Evolutionary conservation across 1,140 invertebrate species (phyloP).

Genomic region (Hyles vespertilio): DNA sequence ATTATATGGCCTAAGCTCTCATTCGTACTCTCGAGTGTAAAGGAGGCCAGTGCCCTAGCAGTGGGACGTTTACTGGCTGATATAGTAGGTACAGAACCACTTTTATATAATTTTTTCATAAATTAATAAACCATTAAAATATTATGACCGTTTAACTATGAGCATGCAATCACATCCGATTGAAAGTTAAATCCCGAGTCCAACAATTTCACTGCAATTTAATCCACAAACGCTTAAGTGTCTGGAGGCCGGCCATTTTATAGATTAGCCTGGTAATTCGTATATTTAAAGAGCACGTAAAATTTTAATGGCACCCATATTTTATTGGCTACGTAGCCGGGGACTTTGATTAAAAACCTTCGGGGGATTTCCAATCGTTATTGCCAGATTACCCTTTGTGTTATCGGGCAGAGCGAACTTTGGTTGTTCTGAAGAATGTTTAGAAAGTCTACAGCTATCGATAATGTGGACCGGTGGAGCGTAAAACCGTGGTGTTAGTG

Average conservation of each 20-base stretch:
- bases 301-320: conserved; percentile 31
- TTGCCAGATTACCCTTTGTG: conserved; percentile 10
- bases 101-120: too few relatives aligned
- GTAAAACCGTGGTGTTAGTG: too few relatives aligned
- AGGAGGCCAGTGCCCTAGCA: too few relatives aligned
- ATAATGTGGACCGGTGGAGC: too few relatives aligned
- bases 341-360: conserved; percentile 24
- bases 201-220: conserved; percentile 4
- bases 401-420: not conserved
- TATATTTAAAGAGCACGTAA: conserved; percentile 24
- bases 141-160: not conserved
- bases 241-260: conserved; percentile 11
- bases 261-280: conserved; percentile 16
- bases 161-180: not conserved
- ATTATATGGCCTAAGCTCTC: too few relatives aligned
- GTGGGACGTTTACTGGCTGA: too few relatives aligned
- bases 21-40: too few relatives aligned
- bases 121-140: too few relatives aligned
- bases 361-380: conserved; percentile 18
- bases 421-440: not conserved
- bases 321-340: conserved; percentile 19
- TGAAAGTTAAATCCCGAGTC: conserved; percentile 1
- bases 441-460: too few relatives aligned
- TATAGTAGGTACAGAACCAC: too few relatives aligned
- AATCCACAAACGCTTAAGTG: conserved; percentile 10